Evolutionary conservation across 2,797 vertebrate genomes (phyloP).

Genomic region (Nothura maculosa): DNA sequence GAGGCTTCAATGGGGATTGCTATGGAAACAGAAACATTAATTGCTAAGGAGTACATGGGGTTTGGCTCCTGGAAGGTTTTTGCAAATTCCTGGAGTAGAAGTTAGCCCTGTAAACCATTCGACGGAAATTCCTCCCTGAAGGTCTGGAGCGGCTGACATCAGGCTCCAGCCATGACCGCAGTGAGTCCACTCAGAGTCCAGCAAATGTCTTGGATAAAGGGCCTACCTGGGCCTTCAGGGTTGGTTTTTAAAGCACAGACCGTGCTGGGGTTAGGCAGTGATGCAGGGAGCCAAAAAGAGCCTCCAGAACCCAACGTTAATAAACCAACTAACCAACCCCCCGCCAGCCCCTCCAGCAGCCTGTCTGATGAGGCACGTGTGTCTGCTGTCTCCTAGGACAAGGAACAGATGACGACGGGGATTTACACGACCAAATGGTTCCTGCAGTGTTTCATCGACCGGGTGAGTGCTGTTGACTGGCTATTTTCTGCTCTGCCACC

Average conservation of each 20-base stretch:
- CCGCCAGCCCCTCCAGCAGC: neutral
- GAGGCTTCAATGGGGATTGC: neutral
- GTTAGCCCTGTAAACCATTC: neutral
- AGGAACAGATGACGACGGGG: slow-evolving; percentile 92
- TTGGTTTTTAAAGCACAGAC: neutral
- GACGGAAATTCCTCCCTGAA: neutral
- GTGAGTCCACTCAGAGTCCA: neutral
- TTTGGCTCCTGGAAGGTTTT: neutral
- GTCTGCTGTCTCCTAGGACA: slow-evolving; percentile 82
- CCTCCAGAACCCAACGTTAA: neutral
- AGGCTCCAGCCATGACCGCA: neutral
- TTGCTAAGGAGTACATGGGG: neutral
- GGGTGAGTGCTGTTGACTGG: slow-evolving; percentile 81
- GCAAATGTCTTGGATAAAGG: neutral
- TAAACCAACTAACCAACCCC: neutral
- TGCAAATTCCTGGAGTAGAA: neutral
- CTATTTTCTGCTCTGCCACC: neutral
- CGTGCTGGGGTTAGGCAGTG: neutral
- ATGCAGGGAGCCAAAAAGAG: neutral
- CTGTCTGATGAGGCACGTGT: neutral
- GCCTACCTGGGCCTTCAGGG: neutral
- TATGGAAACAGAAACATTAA: neutral
- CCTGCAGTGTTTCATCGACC: slow-evolving; percentile 94
- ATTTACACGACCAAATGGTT: slow-evolving; percentile 97
- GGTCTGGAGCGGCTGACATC: neutral